A percentile compares a stretch with the other conserved stretches of the same genome.
Conservation (phyloP, 2,888 invertebrate species). For the Caprella mutica region DNA sequence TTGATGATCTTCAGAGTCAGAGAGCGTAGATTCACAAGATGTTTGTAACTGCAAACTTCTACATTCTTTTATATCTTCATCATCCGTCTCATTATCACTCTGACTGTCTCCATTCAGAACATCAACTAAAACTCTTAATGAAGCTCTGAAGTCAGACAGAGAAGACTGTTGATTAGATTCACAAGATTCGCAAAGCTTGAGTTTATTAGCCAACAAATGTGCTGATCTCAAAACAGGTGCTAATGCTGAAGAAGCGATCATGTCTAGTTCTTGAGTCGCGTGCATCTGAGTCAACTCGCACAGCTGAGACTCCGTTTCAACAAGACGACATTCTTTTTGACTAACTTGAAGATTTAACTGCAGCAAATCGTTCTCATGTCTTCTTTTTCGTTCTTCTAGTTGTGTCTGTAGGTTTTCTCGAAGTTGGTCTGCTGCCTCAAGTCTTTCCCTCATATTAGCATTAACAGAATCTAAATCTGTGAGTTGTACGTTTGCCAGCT, state of each 20-base stretch:
- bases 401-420: conserved; percentile 15
- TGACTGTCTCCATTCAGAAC: too few relatives aligned
- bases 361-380: conserved; percentile 29
- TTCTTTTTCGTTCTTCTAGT: conserved; percentile 20
- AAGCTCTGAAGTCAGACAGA: too few relatives aligned
- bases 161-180: too few relatives aligned
- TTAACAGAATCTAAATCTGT: conserved; percentile 27
- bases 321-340: conserved; percentile 15
- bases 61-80: too few relatives aligned
- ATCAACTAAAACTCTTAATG: too few relatives aligned
- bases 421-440: conserved; percentile 18
- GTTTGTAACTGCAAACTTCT: too few relatives aligned
- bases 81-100: too few relatives aligned
- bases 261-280: conserved; percentile 26
- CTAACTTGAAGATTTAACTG: conserved; percentile 28
- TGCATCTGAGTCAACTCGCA: conserved; percentile 27
- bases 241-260: conserved; percentile 24
- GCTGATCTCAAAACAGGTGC: background rate
- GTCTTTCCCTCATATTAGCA: conserved; percentile 24
- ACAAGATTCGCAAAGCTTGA: too few relatives aligned
- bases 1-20: too few relatives aligned
- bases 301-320: conserved; percentile 26
- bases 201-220: background rate
- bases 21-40: too few relatives aligned
- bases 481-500: conserved; percentile 24